Evolutionary conservation across 2,888 invertebrate species (phyloP).

Genomic region (Troilus luridus): DNA sequence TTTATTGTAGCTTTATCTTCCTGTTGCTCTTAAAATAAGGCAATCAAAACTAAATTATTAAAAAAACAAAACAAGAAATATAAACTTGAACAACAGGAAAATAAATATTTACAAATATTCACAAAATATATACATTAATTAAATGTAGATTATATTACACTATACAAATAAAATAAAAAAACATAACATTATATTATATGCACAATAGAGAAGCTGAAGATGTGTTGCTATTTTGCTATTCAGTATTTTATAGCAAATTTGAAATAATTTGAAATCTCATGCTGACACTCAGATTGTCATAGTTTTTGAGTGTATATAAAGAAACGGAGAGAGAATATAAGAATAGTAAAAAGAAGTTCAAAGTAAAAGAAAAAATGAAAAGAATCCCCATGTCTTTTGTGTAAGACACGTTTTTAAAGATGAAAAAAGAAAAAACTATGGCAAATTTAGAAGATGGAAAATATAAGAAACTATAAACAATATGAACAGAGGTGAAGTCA

Average conservation of each 20-base stretch:
- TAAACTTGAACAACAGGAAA: background rate
- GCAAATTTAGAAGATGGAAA: conserved; percentile 2
- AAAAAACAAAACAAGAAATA: background rate
- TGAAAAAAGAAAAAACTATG: conserved; percentile 16
- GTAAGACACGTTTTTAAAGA: conserved; percentile 20
- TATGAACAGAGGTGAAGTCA: conserved; percentile 24
- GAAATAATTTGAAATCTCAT: conserved; percentile 35
- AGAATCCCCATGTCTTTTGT: conserved; percentile 54
- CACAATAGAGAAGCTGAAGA: conserved; percentile 56
- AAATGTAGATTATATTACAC: conserved; percentile 58
- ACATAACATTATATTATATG: conserved; percentile 53
- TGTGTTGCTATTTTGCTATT: conserved; percentile 63
- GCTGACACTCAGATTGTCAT: conserved; percentile 63
- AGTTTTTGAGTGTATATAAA: conserved; percentile 60
- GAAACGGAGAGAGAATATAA: conserved; percentile 52
- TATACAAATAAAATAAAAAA: conserved; percentile 55
- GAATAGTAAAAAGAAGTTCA: conserved; percentile 49
- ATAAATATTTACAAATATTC: conserved; percentile 26
- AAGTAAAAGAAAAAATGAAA: conserved; percentile 53
- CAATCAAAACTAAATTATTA: background rate
- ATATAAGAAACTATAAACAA: conserved; percentile 40
- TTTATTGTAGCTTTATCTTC: conserved; percentile 27
- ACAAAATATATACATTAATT: conserved; percentile 38
- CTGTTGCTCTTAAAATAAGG: conserved; percentile 31
- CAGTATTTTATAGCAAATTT: conserved; percentile 56